Evolutionary conservation across 1,140 invertebrate species (phyloP).

Genomic region (Meteorus sp.): DNA sequence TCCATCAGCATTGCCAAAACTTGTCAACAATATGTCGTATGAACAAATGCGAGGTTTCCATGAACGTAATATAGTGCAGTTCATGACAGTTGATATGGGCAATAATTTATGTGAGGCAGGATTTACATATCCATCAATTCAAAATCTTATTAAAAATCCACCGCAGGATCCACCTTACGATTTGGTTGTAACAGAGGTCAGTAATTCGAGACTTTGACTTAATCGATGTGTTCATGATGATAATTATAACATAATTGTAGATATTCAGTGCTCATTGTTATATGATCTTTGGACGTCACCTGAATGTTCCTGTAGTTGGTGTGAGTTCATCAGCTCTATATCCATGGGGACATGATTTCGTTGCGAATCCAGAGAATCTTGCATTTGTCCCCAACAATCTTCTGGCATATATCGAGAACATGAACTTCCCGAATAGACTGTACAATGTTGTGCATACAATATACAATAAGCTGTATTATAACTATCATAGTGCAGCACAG

Average conservation of each 20-base stretch:
- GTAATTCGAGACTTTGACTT: too few species aligned
- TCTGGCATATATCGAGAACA: slow-evolving; percentile 56
- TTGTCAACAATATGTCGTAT: slow-evolving; percentile 39
- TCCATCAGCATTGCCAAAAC: neutral
- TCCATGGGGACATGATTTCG: slow-evolving; percentile 65
- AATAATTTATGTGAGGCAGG: slow-evolving; percentile 22
- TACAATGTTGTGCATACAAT: slow-evolving; percentile 52
- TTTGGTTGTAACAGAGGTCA: neutral
- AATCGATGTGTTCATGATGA: too few species aligned
- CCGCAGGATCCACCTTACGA: slow-evolving; percentile 40
- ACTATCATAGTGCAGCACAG: slow-evolving; percentile 34
- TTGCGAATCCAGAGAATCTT: slow-evolving; percentile 66
- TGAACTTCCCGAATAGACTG: slow-evolving; percentile 65
- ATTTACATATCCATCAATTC: slow-evolving; percentile 28
- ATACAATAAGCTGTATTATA: slow-evolving; percentile 32
- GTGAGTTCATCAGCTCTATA: slow-evolving; percentile 63
- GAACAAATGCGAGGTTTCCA: slow-evolving; percentile 22
- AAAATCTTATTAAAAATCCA: slow-evolving; percentile 36
- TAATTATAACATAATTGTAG: too few species aligned
- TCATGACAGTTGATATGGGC: slow-evolving; percentile 3
- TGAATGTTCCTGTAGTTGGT: slow-evolving; percentile 63
- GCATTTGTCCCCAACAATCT: slow-evolving; percentile 65
- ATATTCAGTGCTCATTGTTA: slow-evolving; percentile 7
- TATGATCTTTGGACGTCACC: slow-evolving; percentile 56
- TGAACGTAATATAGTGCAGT: neutral